Conservation (phyloP, 2,888 invertebrate genomes). For the Nomada hirtipes region DNA sequence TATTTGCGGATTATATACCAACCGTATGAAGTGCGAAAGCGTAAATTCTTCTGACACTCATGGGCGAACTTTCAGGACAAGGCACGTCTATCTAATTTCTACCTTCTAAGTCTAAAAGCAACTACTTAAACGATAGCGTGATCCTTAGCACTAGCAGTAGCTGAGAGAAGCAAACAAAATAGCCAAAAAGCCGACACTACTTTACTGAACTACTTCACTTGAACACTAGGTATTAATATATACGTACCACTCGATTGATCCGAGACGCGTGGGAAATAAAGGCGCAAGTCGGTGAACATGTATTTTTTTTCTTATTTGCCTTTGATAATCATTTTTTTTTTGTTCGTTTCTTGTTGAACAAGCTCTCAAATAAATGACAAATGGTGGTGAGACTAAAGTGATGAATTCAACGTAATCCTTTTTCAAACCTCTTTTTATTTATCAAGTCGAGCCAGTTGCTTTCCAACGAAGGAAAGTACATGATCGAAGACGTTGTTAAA, state of each 20-base stretch:
- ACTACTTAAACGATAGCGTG: constrained; percentile 43
- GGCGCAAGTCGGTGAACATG: constrained; percentile 83
- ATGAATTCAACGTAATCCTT: constrained; percentile 68
- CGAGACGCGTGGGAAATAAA: constrained; percentile 85
- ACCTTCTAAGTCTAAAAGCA: neutral
- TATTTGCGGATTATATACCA: neutral
- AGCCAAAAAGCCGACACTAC: constrained; percentile 78
- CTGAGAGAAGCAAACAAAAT: constrained; percentile 71
- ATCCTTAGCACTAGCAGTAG: constrained; percentile 39
- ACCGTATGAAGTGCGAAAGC: constrained; percentile 38
- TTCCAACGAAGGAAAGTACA: constrained; percentile 77
- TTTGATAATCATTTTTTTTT: constrained; percentile 60
- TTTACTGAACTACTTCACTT: constrained; percentile 70
- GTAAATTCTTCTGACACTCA: neutral
- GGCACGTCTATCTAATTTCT: constrained; percentile 17
- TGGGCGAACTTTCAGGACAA: constrained; percentile 9
- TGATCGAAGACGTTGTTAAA: constrained; percentile 78
- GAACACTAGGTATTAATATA: constrained; percentile 67
- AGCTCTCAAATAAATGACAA: constrained; percentile 59
- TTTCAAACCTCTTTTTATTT: constrained; percentile 76
- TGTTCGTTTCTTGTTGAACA: constrained; percentile 30
- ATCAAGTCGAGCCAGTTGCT: constrained; percentile 77
- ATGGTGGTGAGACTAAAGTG: constrained; percentile 70
- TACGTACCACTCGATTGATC: constrained; percentile 84
- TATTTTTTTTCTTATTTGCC: constrained; percentile 77